These are phyloP conservation scores for Synergus gifuensis DNA, from an alignment of 2,888 invertebrate genomes.

Conservation along the genomic window DNA sequence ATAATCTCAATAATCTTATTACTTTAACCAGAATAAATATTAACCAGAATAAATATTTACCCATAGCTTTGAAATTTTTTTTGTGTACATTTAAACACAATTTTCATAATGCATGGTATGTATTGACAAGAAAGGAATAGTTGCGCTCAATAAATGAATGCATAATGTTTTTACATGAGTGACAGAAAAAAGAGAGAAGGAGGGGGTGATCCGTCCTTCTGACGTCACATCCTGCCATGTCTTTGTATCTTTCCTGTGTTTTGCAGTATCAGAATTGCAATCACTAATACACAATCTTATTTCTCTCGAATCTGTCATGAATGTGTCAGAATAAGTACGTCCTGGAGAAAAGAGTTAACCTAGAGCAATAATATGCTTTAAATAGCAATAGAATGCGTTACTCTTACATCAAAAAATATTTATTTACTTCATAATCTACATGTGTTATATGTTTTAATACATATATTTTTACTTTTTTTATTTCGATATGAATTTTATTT, in stretches of 20 bases:
- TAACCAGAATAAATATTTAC: not conserved
- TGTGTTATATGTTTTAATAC: not conserved
- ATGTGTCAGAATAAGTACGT: slow-evolving; percentile 9
- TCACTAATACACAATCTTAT: slow-evolving; percentile 23
- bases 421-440: not conserved
- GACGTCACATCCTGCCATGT: slow-evolving; percentile 70
- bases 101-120: not conserved
- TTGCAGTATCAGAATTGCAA: slow-evolving; percentile 30
- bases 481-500: not conserved
- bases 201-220: slow-evolving; percentile 67
- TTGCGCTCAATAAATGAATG: slow-evolving; percentile 47
- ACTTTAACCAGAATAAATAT: no score
- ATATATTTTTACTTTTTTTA: not conserved
- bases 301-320: slow-evolving; percentile 11
- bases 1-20: no score
- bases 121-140: slow-evolving; percentile 24
- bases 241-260: slow-evolving; percentile 54
- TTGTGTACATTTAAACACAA: not conserved
- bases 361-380: slow-evolving; percentile 3
- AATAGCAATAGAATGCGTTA: slow-evolving; percentile 1
- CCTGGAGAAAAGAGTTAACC: slow-evolving; percentile 18
- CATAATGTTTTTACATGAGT: slow-evolving; percentile 45
- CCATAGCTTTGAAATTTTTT: not conserved
- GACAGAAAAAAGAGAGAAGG: slow-evolving; percentile 54
- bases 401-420: not conserved